A percentile compares a stretch with the other conserved stretches of the same genome.
Evolutionary conservation across 2,797 vertebrate species (phyloP).

Genomic region (Lacerta bilineata): DNA sequence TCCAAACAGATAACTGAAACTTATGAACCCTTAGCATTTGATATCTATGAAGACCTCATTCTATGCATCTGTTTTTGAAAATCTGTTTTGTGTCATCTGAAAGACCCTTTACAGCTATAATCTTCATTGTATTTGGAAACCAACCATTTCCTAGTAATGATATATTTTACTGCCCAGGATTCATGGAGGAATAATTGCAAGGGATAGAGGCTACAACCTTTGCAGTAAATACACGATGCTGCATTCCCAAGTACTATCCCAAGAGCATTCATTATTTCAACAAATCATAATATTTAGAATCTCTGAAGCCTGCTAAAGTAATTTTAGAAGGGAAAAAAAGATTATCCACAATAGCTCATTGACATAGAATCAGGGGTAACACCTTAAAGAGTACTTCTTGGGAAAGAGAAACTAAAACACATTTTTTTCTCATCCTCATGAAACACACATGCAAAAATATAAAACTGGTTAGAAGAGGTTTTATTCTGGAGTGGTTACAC

Average conservation of each 20-base stretch:
- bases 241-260: constrained; percentile 31
- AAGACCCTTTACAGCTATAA: neutral
- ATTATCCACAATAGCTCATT: constrained; percentile 43
- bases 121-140: constrained; percentile 8
- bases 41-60: neutral
- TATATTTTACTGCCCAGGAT: constrained; percentile 45
- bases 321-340: constrained; percentile 24
- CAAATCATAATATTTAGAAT: constrained; percentile 48
- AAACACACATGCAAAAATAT: constrained; percentile 43
- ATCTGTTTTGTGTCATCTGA: neutral
- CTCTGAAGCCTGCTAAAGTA: constrained; percentile 45
- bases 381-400: constrained; percentile 38
- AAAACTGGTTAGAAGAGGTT: constrained; percentile 20
- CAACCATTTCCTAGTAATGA: neutral
- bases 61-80: neutral
- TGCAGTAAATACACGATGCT: constrained; percentile 29
- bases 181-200: constrained; percentile 30
- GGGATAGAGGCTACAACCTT: constrained; percentile 31
- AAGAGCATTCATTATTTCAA: constrained; percentile 38
- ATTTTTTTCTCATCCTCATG: constrained; percentile 1
- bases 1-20: neutral
- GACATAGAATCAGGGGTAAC: constrained; percentile 38
- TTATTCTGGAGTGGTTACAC: constrained; percentile 41
- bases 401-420: constrained; percentile 14
- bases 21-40: neutral